Base-by-base conservation (phyloP, 1,140 invertebrate species). In the Drosophila pachea region DNA sequence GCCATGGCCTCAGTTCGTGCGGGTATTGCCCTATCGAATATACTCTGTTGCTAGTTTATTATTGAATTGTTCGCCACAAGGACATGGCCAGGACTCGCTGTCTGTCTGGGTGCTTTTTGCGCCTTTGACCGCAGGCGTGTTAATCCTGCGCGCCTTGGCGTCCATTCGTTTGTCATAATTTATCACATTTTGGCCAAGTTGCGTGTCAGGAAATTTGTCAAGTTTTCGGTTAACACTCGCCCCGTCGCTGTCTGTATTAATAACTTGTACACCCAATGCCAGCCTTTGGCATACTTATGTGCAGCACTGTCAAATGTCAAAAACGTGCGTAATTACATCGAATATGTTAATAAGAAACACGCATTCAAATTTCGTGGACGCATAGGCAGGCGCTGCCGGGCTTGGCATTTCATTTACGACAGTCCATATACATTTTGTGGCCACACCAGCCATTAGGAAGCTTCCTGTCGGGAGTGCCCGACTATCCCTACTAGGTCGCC, bases 141-240 rank as follows among this genome's bases (percentile, higher is more conserved):
- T 78, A 61, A 63, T 69, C 63, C 62, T 61, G 43, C 56, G 49
- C 74, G 60, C 75, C 78, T 79, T 79, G 73, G 65, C 59, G 72
- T 49, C 82, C 81, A 81, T 81, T 81, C 75, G 74, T 81, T 86
- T 77, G 82, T 72, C 81, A 86, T 86, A 64, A 86, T 86, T 86
- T 86, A 81, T 86, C 81, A 86, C 77, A 77, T 81, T 74, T 70
- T 68, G 59, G 58, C 47, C 59, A 68, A 68, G 73, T 84, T 64
- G 81, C 81, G 79, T 84, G 78, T 59, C 72, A 73, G 52, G 76
- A 64, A 65, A 68, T 77, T 59, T 45, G 55, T 58, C 31, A 14
- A 47, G 63, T 68, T 68, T 53, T 49, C 54, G 36, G 32, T 53
- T 49, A 50, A 50, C 36, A 47, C 43, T 73, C 35, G 60, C 49